Base-by-base conservation (phyloP, 2,888 invertebrate genomes). In the Frankliniella intonsa region DNA sequence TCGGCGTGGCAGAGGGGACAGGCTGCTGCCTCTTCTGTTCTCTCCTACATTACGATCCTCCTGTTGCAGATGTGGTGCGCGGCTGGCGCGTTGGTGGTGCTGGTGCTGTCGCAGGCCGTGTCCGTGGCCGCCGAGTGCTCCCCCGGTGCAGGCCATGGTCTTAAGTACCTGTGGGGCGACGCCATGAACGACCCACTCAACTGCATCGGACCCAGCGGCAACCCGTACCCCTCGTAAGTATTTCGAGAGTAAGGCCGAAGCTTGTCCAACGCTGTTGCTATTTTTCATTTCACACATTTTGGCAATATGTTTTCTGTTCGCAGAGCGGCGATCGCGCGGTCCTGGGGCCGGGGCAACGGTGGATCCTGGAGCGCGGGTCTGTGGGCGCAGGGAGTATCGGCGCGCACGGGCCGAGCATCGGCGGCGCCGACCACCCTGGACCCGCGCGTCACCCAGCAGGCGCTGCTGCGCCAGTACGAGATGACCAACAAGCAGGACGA, bases 161-260 rank as follows among this genome's bases (percentile, higher is more conserved):
- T 96, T 83, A 95, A 95, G 88, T 96, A 96, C 88, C 90, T 95
- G 27, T 95, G 95, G 92, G 97, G 97, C 25, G 95, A 97, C 88
- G 96, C 96, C 11, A 89, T 97, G 81, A 91, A 92, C 84, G 95
- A 94, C 87, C 91, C 93, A 11, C 88, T 90, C 38, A 93, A 95
- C 86, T 96, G 96, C 85, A 88, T 94, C 82, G 96, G 96, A 27
- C 96, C 96, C 10, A 94, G 95, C 86, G 93, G 95, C 85, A 88
- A 91, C 85, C 93, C 94, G 82, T 97, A 96, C 90, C 96, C 96
- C 83, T 92, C 92, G 96, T 96, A 90, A 90, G 90, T 89, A 85
- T n/a, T 50, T 50, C n/a, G n/a, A n/a, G n/a, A n/a, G n/a, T n/a
- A n/a, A n/a, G n/a, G n/a, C n/a, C n/a, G 50, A 50, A 65, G 55